Base-by-base conservation (phyloP, 1,140 invertebrate genomes). In the Pseudomyrmex dendroicus region DNA sequence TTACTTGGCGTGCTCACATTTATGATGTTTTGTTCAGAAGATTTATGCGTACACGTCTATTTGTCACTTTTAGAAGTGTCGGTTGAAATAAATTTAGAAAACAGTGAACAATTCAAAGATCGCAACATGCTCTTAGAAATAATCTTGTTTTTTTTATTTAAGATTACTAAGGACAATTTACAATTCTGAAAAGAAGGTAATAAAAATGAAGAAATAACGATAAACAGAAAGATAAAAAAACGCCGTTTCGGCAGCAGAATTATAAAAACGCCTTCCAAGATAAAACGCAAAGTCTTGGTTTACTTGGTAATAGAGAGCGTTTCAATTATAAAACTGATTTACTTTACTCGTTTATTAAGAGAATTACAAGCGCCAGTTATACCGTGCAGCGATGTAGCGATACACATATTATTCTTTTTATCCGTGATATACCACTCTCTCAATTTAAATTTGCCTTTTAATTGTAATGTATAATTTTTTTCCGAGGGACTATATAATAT, bases 391-490 rank as follows among this genome's bases (percentile, higher is more conserved):
- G 73, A 76, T 54, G n/a, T 4, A 25, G n/a, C 73, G 9, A 44
- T 66, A 66, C 35, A 35, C 35, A 35, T 7, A 35, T 35, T 35
- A 35, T 35, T 35, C 35, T 35, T 66, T 67, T 44, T 52, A 22
- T 52, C 10, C 15, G 25, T 44, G 62, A 77, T 56, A 56, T 63
- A 62, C 35, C 35, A 35, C 35, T 52, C 50, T 13, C 25, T 20
- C 44, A 67, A 57, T 72, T 70, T 48, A 2, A 35, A 35, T 17
- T 44, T 15, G 25, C 54, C 54, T 12, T 80, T 72, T 72, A 80
- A 80, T 80, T 70, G 66, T 50, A 35, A 80, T 80, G 15, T n/a
- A 13, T 44, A 78, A 57, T 80, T 22, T 72, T 35, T 74, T 54
- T 10, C 25, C 50, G 50, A n/a, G 12, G 12, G 15, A 17, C 44